A percentile compares a stretch with the other conserved stretches of the same genome.
Conservation (phyloP, 2,797 vertebrate genomes). For the Poecile montanus region DNA sequence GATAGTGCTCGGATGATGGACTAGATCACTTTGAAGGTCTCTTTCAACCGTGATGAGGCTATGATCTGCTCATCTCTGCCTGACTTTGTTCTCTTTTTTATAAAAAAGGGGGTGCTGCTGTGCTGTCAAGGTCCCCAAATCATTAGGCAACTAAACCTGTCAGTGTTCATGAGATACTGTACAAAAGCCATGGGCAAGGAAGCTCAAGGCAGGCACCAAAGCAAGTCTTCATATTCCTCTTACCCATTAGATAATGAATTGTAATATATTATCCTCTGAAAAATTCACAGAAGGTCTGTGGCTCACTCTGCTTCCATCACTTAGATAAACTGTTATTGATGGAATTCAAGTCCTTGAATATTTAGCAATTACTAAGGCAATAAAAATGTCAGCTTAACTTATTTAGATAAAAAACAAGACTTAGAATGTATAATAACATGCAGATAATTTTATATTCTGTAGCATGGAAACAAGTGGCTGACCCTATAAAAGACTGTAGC, state of each 20-base stretch:
- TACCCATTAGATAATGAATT: not conserved
- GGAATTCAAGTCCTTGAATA: not conserved
- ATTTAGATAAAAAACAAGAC: constrained; percentile 14
- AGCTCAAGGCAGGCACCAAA: not conserved
- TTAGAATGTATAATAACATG: not conserved
- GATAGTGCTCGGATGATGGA: not conserved
- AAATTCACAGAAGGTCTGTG: not conserved
- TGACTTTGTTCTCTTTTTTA: not conserved
- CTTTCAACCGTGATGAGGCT: not conserved
- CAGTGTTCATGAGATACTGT: not conserved
- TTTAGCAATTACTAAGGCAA: constrained; percentile 3
- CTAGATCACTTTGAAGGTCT: not conserved
- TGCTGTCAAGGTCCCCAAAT: not conserved
- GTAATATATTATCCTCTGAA: not conserved
- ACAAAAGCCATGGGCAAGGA: not conserved
- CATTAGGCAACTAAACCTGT: rapidly evolving
- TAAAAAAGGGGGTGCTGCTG: not conserved
- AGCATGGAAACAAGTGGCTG: constrained; percentile 13
- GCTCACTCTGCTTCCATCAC: not conserved
- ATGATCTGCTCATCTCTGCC: too few species aligned
- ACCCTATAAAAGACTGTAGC: not conserved
- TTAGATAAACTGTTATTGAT: not conserved
- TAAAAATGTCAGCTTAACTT: not conserved
- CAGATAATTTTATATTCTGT: not conserved
- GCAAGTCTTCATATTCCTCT: not conserved